Evolutionary conservation across 92 coral and sea anemone species (phyloP), one percentile per base, ranked within the genome.

Genomic region (Bergia puertoricense): DNA sequence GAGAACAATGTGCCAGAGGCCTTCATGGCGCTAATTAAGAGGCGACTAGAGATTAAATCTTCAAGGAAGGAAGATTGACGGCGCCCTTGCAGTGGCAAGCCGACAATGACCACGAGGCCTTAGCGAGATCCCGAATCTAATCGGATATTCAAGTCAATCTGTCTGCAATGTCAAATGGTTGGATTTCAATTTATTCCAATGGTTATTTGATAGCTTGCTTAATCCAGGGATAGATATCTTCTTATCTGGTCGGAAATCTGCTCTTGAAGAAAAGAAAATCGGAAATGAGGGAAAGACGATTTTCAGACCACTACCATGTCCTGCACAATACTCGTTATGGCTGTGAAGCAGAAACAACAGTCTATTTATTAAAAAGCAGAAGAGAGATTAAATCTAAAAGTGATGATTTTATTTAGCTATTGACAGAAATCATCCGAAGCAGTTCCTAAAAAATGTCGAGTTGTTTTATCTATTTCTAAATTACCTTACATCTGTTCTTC

Each of bases 221-320:
- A 44, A 84, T 84, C 87, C 78, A 0, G 43, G 87, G 42, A 68
- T 48, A 40, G 65, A 84, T 84, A 38, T 84, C 79, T 46, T 71
- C 40, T 71, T 84, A 84, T 84, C 87, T 45, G 79, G 68, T 84
- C 79, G 65, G 87, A 84, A 84, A 84, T 80, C 85, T 57, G 15
- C 50, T 71, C 87, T 74, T 72, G 78, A 84, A 69, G 87, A 84
- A 84, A 71, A 84, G 87, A 51, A 84, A n/a, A 50, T 69, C 78
- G 87, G 87, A 84, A 84, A 84, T 71, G 87, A 84, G 79, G 79
- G 66, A 8, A 84, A 84, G 79, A 77, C 87, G 72, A 84, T 84
- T 84, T 76, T 84, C 14, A 40, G 8, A 48, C 46, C 79, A 48
- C 30, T 46, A 20, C 42, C 56, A 18, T 44, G 30, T 66, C 20